Percentiles rank a stretch among this genome's conserved stretches.
Conservation (phyloP, 2,888 invertebrate genomes). For the Gastracanthus pulcherrimus region DNA sequence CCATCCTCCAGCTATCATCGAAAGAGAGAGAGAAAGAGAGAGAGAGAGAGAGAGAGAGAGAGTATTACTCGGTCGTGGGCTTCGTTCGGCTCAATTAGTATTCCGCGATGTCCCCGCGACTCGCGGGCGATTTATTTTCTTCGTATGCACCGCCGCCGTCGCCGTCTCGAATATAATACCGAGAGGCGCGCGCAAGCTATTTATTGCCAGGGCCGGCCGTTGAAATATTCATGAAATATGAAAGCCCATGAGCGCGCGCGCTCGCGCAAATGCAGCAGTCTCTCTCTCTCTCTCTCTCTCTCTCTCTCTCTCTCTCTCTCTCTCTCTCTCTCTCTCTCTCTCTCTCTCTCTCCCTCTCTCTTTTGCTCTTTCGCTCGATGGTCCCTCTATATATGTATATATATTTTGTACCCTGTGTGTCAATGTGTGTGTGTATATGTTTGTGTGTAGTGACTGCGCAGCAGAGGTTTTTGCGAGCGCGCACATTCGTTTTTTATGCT, state of each 20-base stretch:
- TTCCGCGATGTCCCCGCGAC: constrained; percentile 66
- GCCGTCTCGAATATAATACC: constrained; percentile 26
- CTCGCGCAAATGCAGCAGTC: constrained; percentile 62
- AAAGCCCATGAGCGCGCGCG: constrained; percentile 56
- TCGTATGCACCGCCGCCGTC: not conserved
- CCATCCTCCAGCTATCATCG: no score
- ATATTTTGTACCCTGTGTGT: no score
- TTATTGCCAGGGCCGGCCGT: constrained; percentile 71
- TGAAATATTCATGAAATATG: constrained; percentile 76
- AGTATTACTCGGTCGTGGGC: no score
- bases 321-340: not conserved
- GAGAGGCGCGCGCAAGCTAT: constrained; percentile 64
- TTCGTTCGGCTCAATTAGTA: constrained; percentile 68
- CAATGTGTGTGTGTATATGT: no score
- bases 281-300: constrained; percentile 35
- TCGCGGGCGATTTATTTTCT: constrained; percentile 49
- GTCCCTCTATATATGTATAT: no score
- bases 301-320: not conserved
- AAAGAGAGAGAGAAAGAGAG: no score
- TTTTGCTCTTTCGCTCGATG: no score
- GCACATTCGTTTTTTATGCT: no score
- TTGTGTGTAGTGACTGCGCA: no score
- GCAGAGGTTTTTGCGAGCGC: no score
- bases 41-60: no score
- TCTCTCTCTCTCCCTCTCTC: not conserved